phyloP scores from a whole-genome alignment of 1,140 invertebrate species.

The Cherax quadricarinatus region DNA sequence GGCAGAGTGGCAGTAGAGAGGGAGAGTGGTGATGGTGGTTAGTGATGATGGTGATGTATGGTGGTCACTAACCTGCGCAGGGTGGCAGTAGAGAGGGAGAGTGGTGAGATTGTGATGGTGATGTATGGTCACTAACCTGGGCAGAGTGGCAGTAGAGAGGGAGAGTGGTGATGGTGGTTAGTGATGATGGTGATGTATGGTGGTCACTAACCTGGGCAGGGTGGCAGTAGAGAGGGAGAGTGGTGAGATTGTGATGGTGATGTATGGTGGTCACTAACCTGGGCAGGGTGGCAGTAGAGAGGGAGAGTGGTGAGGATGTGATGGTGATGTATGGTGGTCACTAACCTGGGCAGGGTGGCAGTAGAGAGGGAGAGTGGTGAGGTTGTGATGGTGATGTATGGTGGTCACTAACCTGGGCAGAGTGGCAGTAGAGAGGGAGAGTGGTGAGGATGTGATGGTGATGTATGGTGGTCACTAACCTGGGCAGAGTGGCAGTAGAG shows the following conservation, averaged over 20 bases:
- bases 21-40: too few species aligned
- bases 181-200: slow-evolving; percentile 82
- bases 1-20: not conserved
- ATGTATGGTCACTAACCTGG: slow-evolving; percentile 81
- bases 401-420: too few species aligned
- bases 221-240: slow-evolving; percentile 95
- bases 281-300: slow-evolving; percentile 89
- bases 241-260: slow-evolving; percentile 87
- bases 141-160: slow-evolving; percentile 91
- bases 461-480: not conserved
- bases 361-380: not conserved
- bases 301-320: slow-evolving; percentile 68
- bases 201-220: not conserved
- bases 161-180: slow-evolving; percentile 84
- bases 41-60: too few species aligned
- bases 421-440: not conserved
- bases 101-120: too few species aligned
- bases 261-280: slow-evolving; percentile 90
- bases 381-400: too few species aligned
- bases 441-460: not conserved
- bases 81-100: too few species aligned
- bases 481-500: too few species aligned
- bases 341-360: not conserved
- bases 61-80: too few species aligned
- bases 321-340: not conserved